phyloP scores from a whole-genome alignment of 2,797 vertebrate genomes.

The Glyptemys insculpta region DNA sequence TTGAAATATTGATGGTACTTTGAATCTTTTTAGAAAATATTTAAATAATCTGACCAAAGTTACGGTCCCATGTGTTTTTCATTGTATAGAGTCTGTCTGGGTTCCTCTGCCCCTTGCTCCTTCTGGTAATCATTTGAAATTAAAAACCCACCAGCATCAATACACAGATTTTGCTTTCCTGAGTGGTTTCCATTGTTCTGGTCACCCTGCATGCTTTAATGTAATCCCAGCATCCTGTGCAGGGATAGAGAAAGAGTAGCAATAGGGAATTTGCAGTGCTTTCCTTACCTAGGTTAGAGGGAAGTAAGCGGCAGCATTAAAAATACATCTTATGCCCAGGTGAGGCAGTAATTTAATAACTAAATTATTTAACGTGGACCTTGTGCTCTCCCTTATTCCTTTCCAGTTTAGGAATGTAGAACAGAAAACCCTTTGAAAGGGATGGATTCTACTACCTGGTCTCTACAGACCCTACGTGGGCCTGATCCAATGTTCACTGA shows the following conservation, averaged over 20 bases:
- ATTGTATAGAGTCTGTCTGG: background rate
- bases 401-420: background rate
- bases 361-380: background rate
- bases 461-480: background rate
- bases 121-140: background rate
- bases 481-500: background rate
- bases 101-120: background rate
- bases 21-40: background rate
- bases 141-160: background rate
- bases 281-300: background rate
- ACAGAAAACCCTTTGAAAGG: background rate
- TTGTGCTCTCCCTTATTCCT: background rate
- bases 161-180: background rate
- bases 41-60: background rate
- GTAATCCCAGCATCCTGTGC: background rate
- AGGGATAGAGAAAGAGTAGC: background rate
- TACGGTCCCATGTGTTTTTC: background rate
- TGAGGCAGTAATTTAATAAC: background rate
- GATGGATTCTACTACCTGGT: background rate
- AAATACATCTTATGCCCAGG: background rate
- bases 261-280: background rate
- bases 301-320: background rate
- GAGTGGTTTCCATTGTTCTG: background rate
- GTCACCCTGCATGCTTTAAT: background rate
- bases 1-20: background rate